Base-by-base conservation (phyloP, 2,888 invertebrate species). In the Anticlea derivata region DNA sequence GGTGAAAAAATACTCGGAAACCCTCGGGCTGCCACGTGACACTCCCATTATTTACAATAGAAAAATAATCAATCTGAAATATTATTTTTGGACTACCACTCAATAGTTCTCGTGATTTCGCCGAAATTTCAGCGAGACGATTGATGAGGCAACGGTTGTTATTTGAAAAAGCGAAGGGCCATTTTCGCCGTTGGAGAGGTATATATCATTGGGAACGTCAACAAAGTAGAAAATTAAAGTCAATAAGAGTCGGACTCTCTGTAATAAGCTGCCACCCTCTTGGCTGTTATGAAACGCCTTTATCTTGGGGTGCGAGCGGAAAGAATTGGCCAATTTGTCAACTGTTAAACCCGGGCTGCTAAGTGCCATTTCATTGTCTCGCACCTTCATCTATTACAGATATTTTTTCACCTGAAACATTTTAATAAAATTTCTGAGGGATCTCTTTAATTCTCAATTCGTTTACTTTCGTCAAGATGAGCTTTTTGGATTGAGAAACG, bases 171-270 rank as follows among this genome's bases (percentile, higher is more conserved):
- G 87, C 86, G 80, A 72, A 82, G 76, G 81, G 78, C 83, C 83
- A 86, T 87, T 89, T 79, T 71, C 78, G 73, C 83, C 77, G 76
- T 82, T 81, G 65, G 70, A 63, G 67, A 66, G 83, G 82, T 83
- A 88, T 87, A 86, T 84, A 87, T 90, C 86, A 88, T 80, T 80
- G 80, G 79, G 75, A 82, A 84, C 83, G 89, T 87, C 86, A 88
- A 88, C 83, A 88, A 77, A 75, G 83, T 78, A 86, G 86, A 88
- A 89, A 88, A 88, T 89, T 88, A 88, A 88, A 88, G 85, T 87
- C 85, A 88, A 86, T 87, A 86, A 79, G 79, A 79, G 72, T 65
- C 65, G 70, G 75, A 72, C 66, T 71, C 65, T 52, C 54, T 60
- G 83, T 84, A 83, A 86, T 86, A 86, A 86, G 80, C 70, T 74